phyloP scores from a whole-genome alignment of 2,113 vertebrate species.

The Mustelus asterias region DNA sequence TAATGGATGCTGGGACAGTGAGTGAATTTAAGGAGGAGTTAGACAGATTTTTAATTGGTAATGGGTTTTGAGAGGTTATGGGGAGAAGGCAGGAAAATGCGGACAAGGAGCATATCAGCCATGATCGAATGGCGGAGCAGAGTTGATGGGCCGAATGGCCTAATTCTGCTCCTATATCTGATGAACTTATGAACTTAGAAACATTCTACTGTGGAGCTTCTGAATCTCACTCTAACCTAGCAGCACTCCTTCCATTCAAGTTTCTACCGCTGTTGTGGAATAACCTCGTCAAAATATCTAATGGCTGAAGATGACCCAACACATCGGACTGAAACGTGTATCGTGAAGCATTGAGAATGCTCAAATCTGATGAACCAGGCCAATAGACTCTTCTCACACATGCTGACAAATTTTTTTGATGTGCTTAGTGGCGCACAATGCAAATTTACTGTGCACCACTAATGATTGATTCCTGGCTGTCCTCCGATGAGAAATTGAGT shows the following conservation, averaged over 20 bases:
- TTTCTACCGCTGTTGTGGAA: background rate
- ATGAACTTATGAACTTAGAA: no score
- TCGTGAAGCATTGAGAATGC: background rate
- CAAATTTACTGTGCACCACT: background rate
- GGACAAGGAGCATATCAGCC: no score
- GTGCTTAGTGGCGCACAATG: background rate
- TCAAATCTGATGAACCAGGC: background rate
- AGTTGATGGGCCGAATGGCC: no score
- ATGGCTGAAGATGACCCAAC: background rate
- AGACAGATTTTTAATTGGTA: no score
- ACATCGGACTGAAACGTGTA: background rate
- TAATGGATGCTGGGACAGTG: no score
- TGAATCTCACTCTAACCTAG: background rate
- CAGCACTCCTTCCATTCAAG: background rate
- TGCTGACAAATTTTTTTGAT: background rate
- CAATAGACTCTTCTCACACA: background rate
- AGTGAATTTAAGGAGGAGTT: no score
- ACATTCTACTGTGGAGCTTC: background rate
- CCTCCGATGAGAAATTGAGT: background rate
- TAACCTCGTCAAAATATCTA: background rate
- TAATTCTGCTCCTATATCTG: no score
- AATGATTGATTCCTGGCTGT: background rate
- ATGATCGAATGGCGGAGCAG: no score
- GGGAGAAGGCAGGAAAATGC: no score
- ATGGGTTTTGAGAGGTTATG: no score